Conservation (phyloP, 30 jellyfish, hydroid and myxozoan genomes). For the Euphysa ruthae region DNA sequence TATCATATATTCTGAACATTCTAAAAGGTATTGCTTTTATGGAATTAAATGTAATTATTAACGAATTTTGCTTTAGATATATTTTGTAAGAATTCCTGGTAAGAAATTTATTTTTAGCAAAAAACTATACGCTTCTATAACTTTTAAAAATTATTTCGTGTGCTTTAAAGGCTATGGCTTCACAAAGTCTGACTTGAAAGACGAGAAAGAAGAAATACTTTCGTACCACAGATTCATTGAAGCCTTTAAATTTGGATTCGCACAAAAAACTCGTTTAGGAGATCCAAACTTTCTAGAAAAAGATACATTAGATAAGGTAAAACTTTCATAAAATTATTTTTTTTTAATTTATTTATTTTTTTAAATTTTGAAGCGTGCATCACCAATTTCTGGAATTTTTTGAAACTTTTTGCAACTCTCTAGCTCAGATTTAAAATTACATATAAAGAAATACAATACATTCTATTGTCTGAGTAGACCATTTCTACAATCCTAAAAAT, state of each 20-base stretch:
- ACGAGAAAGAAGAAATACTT: constrained; percentile 44
- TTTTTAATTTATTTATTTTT: neutral
- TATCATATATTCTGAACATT: constrained; percentile 67
- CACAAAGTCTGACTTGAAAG: constrained; percentile 70
- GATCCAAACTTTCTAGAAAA: constrained; percentile 93
- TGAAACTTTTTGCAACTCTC: no score
- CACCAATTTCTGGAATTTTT: constrained; percentile 36
- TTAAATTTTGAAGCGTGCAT: constrained; percentile 40
- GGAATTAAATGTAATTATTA: neutral
- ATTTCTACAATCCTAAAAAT: no score
- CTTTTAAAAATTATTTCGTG: neutral
- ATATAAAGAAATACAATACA: no score
- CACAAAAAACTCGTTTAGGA: constrained; percentile 65
- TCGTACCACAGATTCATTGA: constrained; percentile 90
- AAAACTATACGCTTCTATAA: no score
- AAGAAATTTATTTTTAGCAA: neutral
- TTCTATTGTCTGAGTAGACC: no score
- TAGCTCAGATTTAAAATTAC: no score
- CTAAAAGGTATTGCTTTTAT: constrained; percentile 60
- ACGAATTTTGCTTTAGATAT: neutral
- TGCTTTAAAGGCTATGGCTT: constrained; percentile 60
- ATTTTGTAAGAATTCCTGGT: neutral
- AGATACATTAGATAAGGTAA: constrained; percentile 51
- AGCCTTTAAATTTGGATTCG: constrained; percentile 91
- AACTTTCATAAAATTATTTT: neutral